Evolutionary conservation across 1,140 invertebrate genomes (phyloP).

Genomic region (Rhagoletis pomonella): DNA sequence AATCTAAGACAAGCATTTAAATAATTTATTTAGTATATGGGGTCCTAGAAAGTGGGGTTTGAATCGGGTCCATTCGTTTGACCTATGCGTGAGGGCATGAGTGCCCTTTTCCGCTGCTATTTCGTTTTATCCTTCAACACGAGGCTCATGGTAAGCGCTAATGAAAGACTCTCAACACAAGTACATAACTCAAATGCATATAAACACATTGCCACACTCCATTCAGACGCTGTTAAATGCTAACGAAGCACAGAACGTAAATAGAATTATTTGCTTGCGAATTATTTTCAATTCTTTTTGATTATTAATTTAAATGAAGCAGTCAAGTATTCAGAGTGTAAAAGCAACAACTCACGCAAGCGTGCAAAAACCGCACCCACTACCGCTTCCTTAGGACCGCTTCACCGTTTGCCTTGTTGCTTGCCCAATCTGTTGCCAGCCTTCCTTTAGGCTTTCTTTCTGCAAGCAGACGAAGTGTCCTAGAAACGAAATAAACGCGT

Average conservation of each 20-base stretch:
- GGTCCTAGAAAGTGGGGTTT: not conserved
- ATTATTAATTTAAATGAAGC: conserved; percentile 52
- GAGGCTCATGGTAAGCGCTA: not conserved
- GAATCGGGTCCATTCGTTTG: not conserved
- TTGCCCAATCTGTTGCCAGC: not conserved
- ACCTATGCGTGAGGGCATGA: no score
- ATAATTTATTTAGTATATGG: not conserved
- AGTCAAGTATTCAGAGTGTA: conserved; percentile 33
- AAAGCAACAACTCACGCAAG: conserved; percentile 47
- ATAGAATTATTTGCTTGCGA: conserved; percentile 23
- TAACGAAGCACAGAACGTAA: conserved; percentile 1
- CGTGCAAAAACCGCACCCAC: conserved; percentile 48
- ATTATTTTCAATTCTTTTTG: conserved; percentile 32
- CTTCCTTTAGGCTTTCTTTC: not conserved
- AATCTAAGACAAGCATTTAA: not conserved
- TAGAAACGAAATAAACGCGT: conserved; percentile 12
- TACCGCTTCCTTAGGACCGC: not conserved
- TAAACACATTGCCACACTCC: no score
- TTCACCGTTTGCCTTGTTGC: not conserved
- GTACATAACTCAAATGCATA: not conserved
- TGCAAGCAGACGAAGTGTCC: conserved; percentile 4
- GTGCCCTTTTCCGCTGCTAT: not conserved
- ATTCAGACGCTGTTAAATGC: not conserved
- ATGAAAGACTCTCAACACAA: conserved; percentile 11
- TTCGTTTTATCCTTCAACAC: not conserved